phyloP scores from a whole-genome alignment of 2,888 invertebrate species.

The Drosophila peninsularis region DNA sequence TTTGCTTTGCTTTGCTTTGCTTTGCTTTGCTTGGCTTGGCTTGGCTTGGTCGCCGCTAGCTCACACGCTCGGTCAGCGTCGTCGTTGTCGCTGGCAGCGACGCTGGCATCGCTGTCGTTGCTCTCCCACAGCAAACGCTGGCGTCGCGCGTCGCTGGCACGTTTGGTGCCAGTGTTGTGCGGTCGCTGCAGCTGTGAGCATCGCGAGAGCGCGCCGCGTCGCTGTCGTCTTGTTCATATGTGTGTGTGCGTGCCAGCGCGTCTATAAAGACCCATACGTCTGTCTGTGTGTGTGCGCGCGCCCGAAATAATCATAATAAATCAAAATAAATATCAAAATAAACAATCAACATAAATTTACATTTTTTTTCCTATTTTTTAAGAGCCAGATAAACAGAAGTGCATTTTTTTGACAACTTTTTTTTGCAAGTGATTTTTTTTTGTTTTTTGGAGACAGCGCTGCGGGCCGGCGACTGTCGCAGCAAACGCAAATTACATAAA shows the following conservation, averaged over 20 bases:
- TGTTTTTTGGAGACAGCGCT: slow-evolving; percentile 37
- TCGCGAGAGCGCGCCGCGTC: slow-evolving; percentile 62
- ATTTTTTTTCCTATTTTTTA: neutral
- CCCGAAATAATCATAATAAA: slow-evolving; percentile 1
- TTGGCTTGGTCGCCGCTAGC: slow-evolving; percentile 15
- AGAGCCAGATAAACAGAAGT: neutral
- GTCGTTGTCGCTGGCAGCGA: slow-evolving; percentile 14
- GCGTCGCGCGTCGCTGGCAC: slow-evolving; percentile 58
- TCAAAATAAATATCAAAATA: slow-evolving; percentile 14
- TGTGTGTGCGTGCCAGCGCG: slow-evolving; percentile 11
- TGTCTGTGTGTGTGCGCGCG: slow-evolving; percentile 13
- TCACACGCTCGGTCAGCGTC: slow-evolving; percentile 27
- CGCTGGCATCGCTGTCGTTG: slow-evolving; percentile 27
- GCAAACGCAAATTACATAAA: slow-evolving; percentile 52
- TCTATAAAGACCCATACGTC: too few relatives aligned
- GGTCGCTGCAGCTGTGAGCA: slow-evolving; percentile 76
- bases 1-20: too few relatives aligned
- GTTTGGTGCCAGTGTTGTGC: slow-evolving; percentile 64
- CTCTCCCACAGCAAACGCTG: slow-evolving; percentile 46
- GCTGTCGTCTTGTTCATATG: slow-evolving; percentile 35
- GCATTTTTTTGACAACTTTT: slow-evolving; percentile 41
- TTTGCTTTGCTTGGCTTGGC: slow-evolving; percentile 1
- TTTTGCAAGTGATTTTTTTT: too few relatives aligned
- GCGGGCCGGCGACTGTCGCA: slow-evolving; percentile 54
- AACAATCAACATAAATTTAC: slow-evolving; percentile 18